Evolutionary conservation across 2,113 vertebrate species (phyloP), one percentile per base, ranked within the genome.

Genomic region (Propithecus coquereli): DNA sequence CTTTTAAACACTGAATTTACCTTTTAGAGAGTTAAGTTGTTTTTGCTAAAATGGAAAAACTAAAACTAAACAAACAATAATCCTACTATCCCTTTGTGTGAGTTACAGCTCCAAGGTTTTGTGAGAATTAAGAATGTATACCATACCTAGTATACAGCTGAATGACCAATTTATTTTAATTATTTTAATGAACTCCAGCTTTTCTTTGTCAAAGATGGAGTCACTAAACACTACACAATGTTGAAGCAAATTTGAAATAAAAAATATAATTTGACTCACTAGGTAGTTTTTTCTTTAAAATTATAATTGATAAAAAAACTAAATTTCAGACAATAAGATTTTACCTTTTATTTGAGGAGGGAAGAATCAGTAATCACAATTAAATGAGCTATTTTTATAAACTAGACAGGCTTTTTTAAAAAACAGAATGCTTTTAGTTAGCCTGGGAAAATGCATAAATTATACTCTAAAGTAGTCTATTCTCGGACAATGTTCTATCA

Each of bases 231-330:
- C 66, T 79, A 88, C 43, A 70, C 14, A 87, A 13, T n/a, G 22
- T 40, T 90, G 54, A 97, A 76, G n/a, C 8, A 71, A 85, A 91
- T 77, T 52, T 89, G 57, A 96, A 92, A 90, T 90, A 74, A 90
- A 90, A 87, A 43, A 87, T 59, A 89, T 6, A 79, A 12, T 87
- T 66, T 70, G 83, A 76, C 30, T 77, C 1, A 61, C 34, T n/a
- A 82, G 25, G 50, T 40, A 70, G 16, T 90, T 92, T 96, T 94
- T 70, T 65, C 32, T 30, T 96, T 87, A 71, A 85, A 70, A 82
- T 85, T 18, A 54, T 11, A 88, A 71, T 16, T 30, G 37, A 87
- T 82, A 65, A 83, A 77, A 97, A 97, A 66, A 91, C 1, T 76
- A 68, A 93, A 82, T 45, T 66, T 6, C 45, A 87, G 57, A 94